phyloP scores from a whole-genome alignment of 1,140 invertebrate genomes.

The Agrypnia vestita region DNA sequence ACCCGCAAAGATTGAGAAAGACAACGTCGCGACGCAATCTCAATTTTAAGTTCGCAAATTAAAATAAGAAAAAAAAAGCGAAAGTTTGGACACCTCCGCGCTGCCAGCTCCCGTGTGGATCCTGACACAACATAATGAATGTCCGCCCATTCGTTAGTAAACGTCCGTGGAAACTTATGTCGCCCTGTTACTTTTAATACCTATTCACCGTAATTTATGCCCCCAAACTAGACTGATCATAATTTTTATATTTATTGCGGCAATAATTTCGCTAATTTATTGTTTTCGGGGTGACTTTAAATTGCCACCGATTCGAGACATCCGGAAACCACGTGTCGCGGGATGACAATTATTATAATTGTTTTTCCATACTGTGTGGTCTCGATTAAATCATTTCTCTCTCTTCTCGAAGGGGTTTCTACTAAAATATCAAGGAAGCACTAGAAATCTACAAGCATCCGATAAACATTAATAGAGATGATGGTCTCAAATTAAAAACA shows the following conservation, averaged over 20 bases:
- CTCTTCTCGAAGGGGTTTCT: too few species aligned
- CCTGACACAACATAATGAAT: constrained; percentile 55
- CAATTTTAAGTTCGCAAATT: neutral
- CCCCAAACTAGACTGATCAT: neutral
- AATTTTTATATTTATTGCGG: constrained; percentile 7
- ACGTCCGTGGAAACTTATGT: constrained; percentile 60
- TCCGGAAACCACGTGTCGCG: neutral
- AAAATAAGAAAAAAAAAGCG: neutral
- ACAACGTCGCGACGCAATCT: neutral
- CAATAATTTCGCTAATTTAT: constrained; percentile 13
- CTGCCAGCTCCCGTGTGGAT: neutral
- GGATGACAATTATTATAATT: constrained; percentile 3
- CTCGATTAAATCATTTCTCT: neutral
- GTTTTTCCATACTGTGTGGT: constrained; percentile 17
- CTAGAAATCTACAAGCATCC: too few species aligned
- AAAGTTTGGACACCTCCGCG: constrained; percentile 1
- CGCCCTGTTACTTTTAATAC: constrained; percentile 50
- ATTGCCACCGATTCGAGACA: neutral
- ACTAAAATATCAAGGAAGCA: too few species aligned
- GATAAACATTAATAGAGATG: too few species aligned
- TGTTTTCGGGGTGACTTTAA: neutral
- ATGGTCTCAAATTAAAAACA: too few species aligned
- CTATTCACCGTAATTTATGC: constrained; percentile 47
- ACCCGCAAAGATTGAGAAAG: neutral
- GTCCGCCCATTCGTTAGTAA: constrained; percentile 60